Conservation (phyloP, 2,888 invertebrate genomes). For the Drosophila suboccidentalis region DNA sequence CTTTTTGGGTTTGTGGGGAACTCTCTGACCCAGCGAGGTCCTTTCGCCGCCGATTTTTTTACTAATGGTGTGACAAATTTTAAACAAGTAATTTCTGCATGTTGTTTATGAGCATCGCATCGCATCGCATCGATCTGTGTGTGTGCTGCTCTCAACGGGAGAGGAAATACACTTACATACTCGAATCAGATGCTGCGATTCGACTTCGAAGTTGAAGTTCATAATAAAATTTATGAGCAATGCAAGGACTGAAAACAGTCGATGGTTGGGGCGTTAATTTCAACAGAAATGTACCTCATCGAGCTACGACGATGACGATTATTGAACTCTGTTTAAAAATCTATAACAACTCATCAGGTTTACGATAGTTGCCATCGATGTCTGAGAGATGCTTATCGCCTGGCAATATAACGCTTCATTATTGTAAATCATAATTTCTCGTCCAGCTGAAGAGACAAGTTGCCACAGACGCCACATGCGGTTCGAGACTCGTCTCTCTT, state of each 20-base stretch:
- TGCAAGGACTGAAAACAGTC: conserved; percentile 46
- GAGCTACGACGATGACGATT: conserved; percentile 67
- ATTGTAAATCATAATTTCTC: conserved; percentile 78
- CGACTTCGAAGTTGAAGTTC: conserved; percentile 56
- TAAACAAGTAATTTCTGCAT: conserved; percentile 82
- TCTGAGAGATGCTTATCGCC: conserved; percentile 72
- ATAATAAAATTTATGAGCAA: conserved; percentile 82
- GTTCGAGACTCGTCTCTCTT: conserved; percentile 14
- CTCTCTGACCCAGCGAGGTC: conserved; percentile 66
- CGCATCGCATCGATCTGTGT: conserved; percentile 55
- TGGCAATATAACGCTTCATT: conserved; percentile 77
- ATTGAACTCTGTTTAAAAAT: conserved; percentile 76
- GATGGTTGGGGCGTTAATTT: conserved; percentile 57
- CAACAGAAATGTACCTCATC: conserved; percentile 48
- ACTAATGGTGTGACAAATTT: conserved; percentile 84
- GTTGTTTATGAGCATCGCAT: conserved; percentile 79
- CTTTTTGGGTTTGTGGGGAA: conserved; percentile 6
- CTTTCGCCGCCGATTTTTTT: conserved; percentile 80
- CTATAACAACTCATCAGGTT: conserved; percentile 80
- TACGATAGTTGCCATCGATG: conserved; percentile 54
- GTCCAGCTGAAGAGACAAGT: conserved; percentile 29
- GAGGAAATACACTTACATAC: conserved; percentile 47
- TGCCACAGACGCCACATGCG: conserved; percentile 63
- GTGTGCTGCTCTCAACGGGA: conserved; percentile 57
- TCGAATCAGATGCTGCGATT: conserved; percentile 33